These are phyloP conservation scores for Otocyon megalotis DNA, from an alignment of 2,113 vertebrate species.

Conservation along the genomic window DNA sequence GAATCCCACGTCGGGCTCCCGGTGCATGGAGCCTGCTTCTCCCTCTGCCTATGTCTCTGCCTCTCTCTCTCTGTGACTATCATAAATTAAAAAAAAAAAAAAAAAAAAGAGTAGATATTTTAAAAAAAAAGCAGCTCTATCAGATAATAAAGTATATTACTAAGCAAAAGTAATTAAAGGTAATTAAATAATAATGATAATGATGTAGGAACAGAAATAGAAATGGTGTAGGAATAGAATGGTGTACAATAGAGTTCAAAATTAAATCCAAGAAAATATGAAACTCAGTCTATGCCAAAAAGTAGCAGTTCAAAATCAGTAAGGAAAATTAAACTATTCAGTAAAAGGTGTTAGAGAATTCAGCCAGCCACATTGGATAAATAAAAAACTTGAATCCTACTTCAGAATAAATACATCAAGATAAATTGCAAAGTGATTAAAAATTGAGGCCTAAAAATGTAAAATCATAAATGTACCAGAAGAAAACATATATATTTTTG, in stretches of 20 bases:
- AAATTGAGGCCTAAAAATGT: constrained; percentile 11
- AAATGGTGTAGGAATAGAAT: neutral
- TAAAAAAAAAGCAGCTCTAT: neutral
- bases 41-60: too few relatives aligned
- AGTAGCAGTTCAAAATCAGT: neutral
- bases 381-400: constrained; percentile 1
- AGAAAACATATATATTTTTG: constrained; percentile 45
- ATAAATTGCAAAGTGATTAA: constrained; percentile 12
- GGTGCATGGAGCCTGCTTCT: too few relatives aligned
- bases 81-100: neutral
- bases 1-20: too few relatives aligned
- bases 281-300: constrained; percentile 35
- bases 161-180: neutral
- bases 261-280: neutral
- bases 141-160: neutral
- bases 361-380: neutral
- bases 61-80: too few relatives aligned
- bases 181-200: neutral
- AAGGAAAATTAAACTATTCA: neutral
- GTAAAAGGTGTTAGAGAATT: neutral
- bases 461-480: constrained; percentile 18
- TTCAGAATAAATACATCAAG: constrained; percentile 8
- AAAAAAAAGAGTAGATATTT: too few relatives aligned
- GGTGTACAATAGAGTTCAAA: neutral
- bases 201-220: neutral